Percentiles rank a stretch among this genome's conserved stretches.
These are phyloP conservation scores for Camponotus pennsylvanicus DNA, from an alignment of 1,140 invertebrate species.

Conservation along the genomic window DNA sequence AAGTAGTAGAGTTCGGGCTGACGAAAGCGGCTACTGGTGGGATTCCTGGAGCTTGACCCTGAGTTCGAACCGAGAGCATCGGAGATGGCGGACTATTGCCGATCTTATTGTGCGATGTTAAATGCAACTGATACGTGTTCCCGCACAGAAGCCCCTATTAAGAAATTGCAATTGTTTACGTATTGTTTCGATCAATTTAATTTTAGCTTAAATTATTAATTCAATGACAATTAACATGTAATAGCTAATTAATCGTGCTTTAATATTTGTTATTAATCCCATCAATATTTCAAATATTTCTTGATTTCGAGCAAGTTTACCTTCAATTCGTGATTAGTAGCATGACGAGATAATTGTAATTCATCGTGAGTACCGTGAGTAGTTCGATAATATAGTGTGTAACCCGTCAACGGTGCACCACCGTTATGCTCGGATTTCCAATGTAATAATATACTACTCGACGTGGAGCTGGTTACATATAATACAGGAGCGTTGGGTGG, in stretches of 20 bases:
- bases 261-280: background rate
- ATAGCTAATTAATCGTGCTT: background rate
- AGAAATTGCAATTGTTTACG: background rate
- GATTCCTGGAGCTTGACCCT: constrained; percentile 90
- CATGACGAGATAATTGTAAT: constrained; percentile 88
- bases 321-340: constrained; percentile 90
- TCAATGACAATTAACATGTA: background rate
- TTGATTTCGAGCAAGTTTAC: constrained; percentile 76
- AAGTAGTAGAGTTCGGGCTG: constrained; percentile 90
- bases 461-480: constrained; percentile 91
- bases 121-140: constrained; percentile 91
- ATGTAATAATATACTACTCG: constrained; percentile 90
- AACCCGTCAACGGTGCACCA: constrained; percentile 89
- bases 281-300: constrained; percentile 5
- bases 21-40: constrained; percentile 89
- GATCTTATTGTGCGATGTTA: constrained; percentile 91
- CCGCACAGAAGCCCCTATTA: constrained; percentile 89
- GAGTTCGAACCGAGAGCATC: constrained; percentile 90
- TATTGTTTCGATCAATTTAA: background rate
- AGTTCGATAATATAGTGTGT: constrained; percentile 89
- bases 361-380: constrained; percentile 89
- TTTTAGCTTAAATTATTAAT: background rate
- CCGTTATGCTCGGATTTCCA: constrained; percentile 91
- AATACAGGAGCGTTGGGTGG: constrained; percentile 90
- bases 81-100: constrained; percentile 91